Evolutionary conservation across 2,113 vertebrate species (phyloP).

Genomic region (Bombycilla garrulus): DNA sequence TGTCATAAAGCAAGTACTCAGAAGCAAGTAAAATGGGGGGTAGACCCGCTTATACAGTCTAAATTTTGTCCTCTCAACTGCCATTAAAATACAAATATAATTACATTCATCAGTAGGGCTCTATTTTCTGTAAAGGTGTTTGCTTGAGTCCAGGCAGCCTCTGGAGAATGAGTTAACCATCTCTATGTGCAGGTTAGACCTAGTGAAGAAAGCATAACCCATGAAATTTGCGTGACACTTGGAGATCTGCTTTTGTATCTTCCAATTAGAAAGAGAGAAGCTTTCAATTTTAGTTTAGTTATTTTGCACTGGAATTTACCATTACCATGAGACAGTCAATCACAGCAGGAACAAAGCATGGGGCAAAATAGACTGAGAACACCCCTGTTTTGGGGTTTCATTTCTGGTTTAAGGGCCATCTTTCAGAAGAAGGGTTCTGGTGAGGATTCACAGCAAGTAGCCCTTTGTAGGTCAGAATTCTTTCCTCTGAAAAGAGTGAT

Average conservation of each 20-base stretch:
- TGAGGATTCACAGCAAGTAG: neutral
- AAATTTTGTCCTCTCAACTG: neutral
- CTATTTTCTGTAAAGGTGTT: neutral
- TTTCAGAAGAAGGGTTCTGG: neutral
- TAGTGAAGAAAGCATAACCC: neutral
- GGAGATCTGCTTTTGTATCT: neutral
- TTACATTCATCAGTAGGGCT: neutral
- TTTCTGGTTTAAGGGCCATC: neutral
- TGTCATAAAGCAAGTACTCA: neutral
- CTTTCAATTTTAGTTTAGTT: neutral
- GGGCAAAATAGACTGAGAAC: neutral
- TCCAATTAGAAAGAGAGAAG: neutral
- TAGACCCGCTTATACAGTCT: neutral
- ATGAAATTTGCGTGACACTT: neutral
- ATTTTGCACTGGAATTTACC: neutral
- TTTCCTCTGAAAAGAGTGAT: neutral
- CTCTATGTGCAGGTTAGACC: neutral
- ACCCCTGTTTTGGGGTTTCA: neutral
- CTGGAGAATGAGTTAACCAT: neutral
- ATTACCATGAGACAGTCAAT: neutral
- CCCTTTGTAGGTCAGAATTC: constrained; percentile 14
- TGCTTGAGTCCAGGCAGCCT: neutral
- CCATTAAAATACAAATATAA: neutral
- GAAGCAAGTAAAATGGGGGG: neutral
- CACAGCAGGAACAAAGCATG: neutral